A percentile compares a stretch with the other conserved stretches of the same genome.
Evolutionary conservation across 2,888 invertebrate species (phyloP).

Genomic region (Drosophila melanosoma): DNA sequence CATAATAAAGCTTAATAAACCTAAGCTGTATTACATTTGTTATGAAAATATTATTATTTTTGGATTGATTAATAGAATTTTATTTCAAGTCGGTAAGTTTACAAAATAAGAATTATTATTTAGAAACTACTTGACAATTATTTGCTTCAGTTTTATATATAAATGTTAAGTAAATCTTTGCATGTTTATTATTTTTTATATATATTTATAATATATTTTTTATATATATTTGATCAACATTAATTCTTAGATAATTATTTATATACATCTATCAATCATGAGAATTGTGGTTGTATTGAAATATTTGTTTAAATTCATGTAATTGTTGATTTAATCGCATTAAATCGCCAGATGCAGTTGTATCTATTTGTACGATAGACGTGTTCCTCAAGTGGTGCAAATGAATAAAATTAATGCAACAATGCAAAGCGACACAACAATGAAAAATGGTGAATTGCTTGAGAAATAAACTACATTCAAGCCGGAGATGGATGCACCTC

Average conservation of each 20-base stretch:
- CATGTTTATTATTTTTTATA: not conserved
- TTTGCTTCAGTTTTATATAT: not conserved
- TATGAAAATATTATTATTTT: not conserved
- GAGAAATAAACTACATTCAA: conserved; percentile 38
- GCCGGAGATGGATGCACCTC: conserved; percentile 58
- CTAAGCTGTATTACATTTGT: not conserved
- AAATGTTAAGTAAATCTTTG: not conserved
- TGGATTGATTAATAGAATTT: not conserved
- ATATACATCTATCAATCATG: not conserved
- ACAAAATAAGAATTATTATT: not conserved
- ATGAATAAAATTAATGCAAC: conserved; percentile 17
- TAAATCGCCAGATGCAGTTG: conserved; percentile 2
- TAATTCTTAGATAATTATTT: not conserved
- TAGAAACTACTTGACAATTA: not conserved
- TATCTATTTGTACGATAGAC: conserved; percentile 9
- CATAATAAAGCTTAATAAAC: not conserved
- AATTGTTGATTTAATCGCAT: not conserved
- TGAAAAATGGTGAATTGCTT: conserved; percentile 33
- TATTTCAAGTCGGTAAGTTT: not conserved
- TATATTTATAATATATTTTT: too few relatives aligned
- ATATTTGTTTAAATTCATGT: conserved; percentile 6
- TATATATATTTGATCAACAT: not conserved
- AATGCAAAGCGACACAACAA: conserved; percentile 34
- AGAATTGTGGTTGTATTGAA: conserved; percentile 4
- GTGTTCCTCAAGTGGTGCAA: conserved; percentile 2